Percentiles rank a stretch among this genome's conserved stretches.
Conservation (phyloP, 2,797 vertebrate genomes). For the Coluber constrictor region DNA sequence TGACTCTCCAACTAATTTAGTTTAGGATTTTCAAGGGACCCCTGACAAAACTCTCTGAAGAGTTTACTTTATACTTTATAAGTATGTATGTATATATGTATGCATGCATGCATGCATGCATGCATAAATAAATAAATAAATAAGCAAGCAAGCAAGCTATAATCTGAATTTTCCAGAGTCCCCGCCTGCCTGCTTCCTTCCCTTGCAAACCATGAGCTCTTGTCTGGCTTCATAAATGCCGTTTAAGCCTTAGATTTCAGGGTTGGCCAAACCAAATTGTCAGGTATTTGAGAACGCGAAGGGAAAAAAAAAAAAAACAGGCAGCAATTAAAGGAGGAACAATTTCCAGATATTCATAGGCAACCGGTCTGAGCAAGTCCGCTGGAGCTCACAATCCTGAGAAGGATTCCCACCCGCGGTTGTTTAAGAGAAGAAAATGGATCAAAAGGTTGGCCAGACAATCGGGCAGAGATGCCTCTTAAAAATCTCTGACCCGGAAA, state of each 20-base stretch:
- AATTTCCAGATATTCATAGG: not conserved
- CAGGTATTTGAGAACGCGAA: not conserved
- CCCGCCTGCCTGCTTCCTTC: not conserved
- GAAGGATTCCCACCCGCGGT: not conserved
- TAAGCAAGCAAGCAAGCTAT: not conserved
- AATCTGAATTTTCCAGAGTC: not conserved
- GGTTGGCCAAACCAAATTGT: not conserved
- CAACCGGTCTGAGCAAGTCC: not conserved
- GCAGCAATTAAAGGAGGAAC: no score
- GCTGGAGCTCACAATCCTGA: not conserved
- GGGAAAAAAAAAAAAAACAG: not conserved
- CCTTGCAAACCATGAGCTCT: not conserved
- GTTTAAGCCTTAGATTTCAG: not conserved
- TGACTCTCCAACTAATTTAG: not conserved
- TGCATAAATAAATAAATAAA: no score
- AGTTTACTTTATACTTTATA: not conserved
- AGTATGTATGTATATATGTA: no score
- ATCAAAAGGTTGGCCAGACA: constrained; percentile 13
- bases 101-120: no score
- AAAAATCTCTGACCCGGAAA: constrained; percentile 5
- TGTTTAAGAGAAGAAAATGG: not conserved
- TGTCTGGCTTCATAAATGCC: not conserved
- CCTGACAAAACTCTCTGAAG: not conserved
- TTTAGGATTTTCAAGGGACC: not conserved
- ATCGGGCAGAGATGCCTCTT: not conserved